A percentile compares a stretch with the other conserved stretches of the same genome.
phyloP scores from a whole-genome alignment of 2,888 invertebrate genomes.

The Xestobium rufovillosum region DNA sequence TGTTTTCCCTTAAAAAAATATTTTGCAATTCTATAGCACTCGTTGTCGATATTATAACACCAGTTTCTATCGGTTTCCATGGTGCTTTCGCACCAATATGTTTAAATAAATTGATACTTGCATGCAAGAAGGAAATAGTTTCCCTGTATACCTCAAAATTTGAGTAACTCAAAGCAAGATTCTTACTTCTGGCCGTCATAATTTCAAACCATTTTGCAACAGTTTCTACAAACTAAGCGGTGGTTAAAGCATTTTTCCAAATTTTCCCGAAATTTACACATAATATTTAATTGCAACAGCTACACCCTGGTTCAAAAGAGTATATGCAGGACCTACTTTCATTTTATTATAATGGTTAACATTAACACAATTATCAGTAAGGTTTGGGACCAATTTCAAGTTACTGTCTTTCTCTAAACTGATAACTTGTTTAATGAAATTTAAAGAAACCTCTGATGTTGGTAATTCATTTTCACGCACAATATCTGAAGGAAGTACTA shows the following conservation, averaged over 20 bases:
- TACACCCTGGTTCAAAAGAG: neutral
- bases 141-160: conserved; percentile 2
- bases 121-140: conserved; percentile 1
- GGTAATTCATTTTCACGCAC: neutral
- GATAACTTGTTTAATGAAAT: conserved; percentile 1
- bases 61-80: conserved; percentile 14
- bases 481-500: conserved; percentile 2
- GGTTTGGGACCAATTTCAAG: conserved; percentile 9
- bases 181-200: conserved; percentile 2
- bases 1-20: conserved; percentile 6
- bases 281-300: conserved; percentile 4
- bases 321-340: conserved; percentile 2
- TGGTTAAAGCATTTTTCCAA: neutral
- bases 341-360: conserved; percentile 2
- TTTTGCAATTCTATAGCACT: conserved; percentile 10
- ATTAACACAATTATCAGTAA: neutral
- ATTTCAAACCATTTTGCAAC: neutral
- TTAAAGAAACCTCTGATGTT: neutral
- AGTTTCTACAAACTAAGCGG: conserved; percentile 3
- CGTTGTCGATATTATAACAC: conserved; percentile 10
- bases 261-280: conserved; percentile 2
- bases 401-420: conserved; percentile 2
- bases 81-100: conserved; percentile 2
- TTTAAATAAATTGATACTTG: conserved; percentile 1
- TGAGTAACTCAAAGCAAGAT: neutral